Evolutionary conservation across 2,888 invertebrate species (phyloP).

Genomic region (Eupithecia pulchellata): DNA sequence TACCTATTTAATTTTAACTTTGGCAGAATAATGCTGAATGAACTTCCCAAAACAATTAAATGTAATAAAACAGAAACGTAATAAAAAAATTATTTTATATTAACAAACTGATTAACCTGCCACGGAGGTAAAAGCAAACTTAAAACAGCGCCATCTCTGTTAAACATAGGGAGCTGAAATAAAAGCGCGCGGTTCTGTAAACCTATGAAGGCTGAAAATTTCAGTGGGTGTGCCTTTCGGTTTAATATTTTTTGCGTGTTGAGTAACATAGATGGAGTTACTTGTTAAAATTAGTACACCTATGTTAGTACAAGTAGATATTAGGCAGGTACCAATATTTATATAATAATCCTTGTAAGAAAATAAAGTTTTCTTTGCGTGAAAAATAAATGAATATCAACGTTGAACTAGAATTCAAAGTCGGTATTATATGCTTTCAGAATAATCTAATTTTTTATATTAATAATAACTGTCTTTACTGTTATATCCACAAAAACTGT

Average conservation of each 20-base stretch:
- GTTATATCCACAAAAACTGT: too few species aligned
- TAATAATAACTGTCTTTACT: too few species aligned
- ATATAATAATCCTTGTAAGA: too few species aligned
- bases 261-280: constrained; percentile 26
- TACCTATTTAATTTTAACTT: neutral
- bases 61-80: neutral
- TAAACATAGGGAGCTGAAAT: constrained; percentile 15
- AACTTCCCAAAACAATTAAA: neutral
- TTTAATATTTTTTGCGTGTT: neutral
- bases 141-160: constrained; percentile 40
- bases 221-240: neutral
- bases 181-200: constrained; percentile 14
- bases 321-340: too few species aligned
- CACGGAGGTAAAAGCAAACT: neutral
- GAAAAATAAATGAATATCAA: too few species aligned
- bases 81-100: too few species aligned
- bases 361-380: too few species aligned
- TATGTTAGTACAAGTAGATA: neutral
- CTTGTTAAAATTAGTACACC: neutral
- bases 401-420: too few species aligned
- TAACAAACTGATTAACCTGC: too few species aligned
- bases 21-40: neutral
- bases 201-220: neutral
- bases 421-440: too few species aligned
- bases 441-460: too few species aligned